Conservation (phyloP, 2,113 vertebrate genomes). For the Picathartes gymnocephalus region DNA sequence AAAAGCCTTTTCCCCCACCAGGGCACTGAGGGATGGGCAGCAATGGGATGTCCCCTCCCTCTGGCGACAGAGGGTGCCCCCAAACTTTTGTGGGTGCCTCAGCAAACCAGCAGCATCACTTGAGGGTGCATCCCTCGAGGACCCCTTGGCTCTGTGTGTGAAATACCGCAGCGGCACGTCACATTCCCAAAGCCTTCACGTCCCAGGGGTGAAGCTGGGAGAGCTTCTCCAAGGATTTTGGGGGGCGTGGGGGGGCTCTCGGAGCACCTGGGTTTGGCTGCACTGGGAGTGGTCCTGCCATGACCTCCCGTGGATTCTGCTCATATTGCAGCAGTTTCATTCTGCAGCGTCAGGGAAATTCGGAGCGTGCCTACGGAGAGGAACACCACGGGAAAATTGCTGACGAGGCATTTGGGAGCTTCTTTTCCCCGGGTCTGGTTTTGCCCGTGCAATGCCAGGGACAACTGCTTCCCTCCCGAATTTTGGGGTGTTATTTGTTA, state of each 20-base stretch:
- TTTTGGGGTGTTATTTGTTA: background rate
- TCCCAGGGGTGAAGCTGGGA: rapidly evolving
- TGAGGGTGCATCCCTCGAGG: background rate
- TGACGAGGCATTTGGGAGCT: background rate
- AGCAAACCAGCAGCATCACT: background rate
- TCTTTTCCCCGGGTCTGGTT: background rate
- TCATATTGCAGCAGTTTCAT: background rate
- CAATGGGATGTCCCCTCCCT: rapidly evolving
- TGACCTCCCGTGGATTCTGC: background rate
- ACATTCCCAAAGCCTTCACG: background rate
- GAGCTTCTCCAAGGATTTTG: rapidly evolving
- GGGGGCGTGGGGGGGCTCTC: rapidly evolving
- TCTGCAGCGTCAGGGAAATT: background rate
- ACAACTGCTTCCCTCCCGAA: background rate
- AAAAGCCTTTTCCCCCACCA: background rate
- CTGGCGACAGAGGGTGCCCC: background rate
- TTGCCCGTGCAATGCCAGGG: rapidly evolving
- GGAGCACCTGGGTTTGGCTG: background rate
- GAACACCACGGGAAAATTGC: rapidly evolving
- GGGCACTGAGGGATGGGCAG: background rate
- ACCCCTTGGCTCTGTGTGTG: background rate
- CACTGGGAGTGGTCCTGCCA: background rate
- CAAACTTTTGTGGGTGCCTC: background rate
- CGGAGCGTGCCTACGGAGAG: rapidly evolving
- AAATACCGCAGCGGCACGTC: background rate